These are phyloP conservation scores for Coregonus clupeaformis DNA, from an alignment of 2,113 vertebrate species.

Conservation along the genomic window DNA sequence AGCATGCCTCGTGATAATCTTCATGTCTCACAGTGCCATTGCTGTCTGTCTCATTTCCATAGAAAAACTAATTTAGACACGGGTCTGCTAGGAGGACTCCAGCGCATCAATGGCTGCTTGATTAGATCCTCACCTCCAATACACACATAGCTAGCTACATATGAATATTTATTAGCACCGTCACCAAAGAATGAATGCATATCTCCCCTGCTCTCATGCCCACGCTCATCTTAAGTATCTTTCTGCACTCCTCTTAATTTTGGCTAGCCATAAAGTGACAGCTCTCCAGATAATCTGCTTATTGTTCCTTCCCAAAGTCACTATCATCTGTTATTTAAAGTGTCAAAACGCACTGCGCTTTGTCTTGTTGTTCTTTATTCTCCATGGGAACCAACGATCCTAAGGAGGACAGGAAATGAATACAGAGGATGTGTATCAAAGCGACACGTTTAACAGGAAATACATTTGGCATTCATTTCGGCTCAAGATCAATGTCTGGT, in stretches of 20 bases:
- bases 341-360: conserved; percentile 66
- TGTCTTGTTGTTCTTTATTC: conserved; percentile 49
- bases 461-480: conserved; percentile 61
- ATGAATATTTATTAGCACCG: conserved; percentile 94
- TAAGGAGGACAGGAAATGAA: conserved; percentile 77
- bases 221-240: conserved; percentile 85
- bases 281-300: conserved; percentile 92
- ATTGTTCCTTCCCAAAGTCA: conserved; percentile 82
- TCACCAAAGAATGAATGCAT: conserved; percentile 74
- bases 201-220: conserved; percentile 82
- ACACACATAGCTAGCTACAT: conserved; percentile 69
- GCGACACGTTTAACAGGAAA: conserved; percentile 71
- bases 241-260: conserved; percentile 79
- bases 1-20: conserved; percentile 58
- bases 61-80: conserved; percentile 76
- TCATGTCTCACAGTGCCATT: conserved; percentile 72
- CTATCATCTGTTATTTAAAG: conserved; percentile 83
- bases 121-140: conserved; percentile 95
- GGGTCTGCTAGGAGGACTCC: conserved; percentile 64
- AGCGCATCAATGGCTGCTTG: conserved; percentile 90
- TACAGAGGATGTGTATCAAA: conserved; percentile 69
- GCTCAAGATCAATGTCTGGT: conserved; percentile 50
- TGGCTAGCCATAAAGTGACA: conserved; percentile 87
- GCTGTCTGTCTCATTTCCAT: conserved; percentile 86
- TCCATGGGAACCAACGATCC: conserved; percentile 64